phyloP scores from a whole-genome alignment of 2,888 invertebrate genomes.

The Endotricha flammealis region DNA sequence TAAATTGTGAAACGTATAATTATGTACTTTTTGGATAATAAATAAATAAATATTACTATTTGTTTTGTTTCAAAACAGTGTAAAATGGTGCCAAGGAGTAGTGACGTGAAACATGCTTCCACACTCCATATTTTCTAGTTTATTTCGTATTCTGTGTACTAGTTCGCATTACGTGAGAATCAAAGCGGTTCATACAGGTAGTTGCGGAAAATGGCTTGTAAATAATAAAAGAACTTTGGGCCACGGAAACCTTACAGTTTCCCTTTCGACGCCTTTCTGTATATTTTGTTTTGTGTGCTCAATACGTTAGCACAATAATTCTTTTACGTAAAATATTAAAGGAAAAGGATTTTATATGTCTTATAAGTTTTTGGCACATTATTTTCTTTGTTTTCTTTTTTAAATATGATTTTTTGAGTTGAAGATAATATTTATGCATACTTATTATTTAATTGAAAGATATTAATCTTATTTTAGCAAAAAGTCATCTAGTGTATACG shows the following conservation, averaged over 20 bases:
- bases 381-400: too few species aligned
- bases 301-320: slow-evolving; percentile 12
- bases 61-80: too few species aligned
- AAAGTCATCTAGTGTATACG: too few species aligned
- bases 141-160: slow-evolving; percentile 8
- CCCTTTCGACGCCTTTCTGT: slow-evolving; percentile 33
- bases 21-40: too few species aligned
- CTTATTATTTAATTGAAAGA: too few species aligned
- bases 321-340: slow-evolving; percentile 10
- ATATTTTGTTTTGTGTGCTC: slow-evolving; percentile 29
- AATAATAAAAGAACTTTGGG: slow-evolving; percentile 45
- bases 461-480: too few species aligned
- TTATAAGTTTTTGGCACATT: too few species aligned
- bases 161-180: slow-evolving; percentile 30
- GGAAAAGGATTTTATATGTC: neutral
- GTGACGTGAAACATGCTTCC: neutral
- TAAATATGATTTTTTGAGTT: too few species aligned
- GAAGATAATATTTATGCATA: too few species aligned
- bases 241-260: too few species aligned
- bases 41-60: too few species aligned
- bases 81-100: neutral
- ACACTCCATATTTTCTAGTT: neutral
- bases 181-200: slow-evolving; percentile 38
- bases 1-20: too few species aligned
- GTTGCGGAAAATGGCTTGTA: slow-evolving; percentile 48